Percentiles rank a stretch among this genome's conserved stretches.
Evolutionary conservation across 2,113 vertebrate species (phyloP).

Genomic region (Menidia beryllina): DNA sequence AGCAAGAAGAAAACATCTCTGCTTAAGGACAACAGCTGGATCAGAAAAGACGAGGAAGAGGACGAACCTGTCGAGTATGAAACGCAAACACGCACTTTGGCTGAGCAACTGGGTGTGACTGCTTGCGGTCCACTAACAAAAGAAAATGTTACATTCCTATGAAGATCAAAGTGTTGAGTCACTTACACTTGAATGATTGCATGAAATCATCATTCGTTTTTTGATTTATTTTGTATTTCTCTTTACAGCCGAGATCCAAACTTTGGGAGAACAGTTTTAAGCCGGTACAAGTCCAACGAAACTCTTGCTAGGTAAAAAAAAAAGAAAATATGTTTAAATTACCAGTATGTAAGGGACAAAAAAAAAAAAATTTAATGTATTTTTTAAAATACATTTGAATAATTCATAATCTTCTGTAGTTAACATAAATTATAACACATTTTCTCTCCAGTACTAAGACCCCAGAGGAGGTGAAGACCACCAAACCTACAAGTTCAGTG

Average conservation of each 20-base stretch:
- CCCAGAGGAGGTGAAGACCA: conserved; percentile 35
- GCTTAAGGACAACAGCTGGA: conserved; percentile 94
- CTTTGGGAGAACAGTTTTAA: conserved; percentile 81
- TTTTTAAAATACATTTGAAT: background rate
- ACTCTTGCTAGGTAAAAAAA: conserved; percentile 60
- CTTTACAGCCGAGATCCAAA: conserved; percentile 87
- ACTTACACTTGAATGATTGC: background rate
- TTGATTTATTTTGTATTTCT: conserved; percentile 25
- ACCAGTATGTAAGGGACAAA: background rate
- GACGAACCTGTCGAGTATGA: conserved; percentile 83
- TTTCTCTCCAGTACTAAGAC: conserved; percentile 23
- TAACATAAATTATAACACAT: background rate
- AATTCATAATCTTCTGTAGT: background rate
- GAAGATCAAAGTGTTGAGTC: conserved; percentile 3
- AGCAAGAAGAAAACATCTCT: conserved; percentile 84
- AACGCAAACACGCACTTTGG: background rate
- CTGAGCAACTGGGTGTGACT: conserved; percentile 24
- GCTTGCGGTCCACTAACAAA: background rate
- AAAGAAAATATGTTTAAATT: background rate
- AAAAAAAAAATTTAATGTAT: background rate
- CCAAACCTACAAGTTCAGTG: conserved; percentile 43
- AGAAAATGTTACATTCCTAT: conserved; percentile 16
- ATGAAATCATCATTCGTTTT: background rate
- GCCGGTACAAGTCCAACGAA: conserved; percentile 59
- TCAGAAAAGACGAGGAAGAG: conserved; percentile 85